These are phyloP conservation scores for Drosophila nigrodunni DNA, from an alignment of 1,140 invertebrate genomes.

Conservation along the genomic window DNA sequence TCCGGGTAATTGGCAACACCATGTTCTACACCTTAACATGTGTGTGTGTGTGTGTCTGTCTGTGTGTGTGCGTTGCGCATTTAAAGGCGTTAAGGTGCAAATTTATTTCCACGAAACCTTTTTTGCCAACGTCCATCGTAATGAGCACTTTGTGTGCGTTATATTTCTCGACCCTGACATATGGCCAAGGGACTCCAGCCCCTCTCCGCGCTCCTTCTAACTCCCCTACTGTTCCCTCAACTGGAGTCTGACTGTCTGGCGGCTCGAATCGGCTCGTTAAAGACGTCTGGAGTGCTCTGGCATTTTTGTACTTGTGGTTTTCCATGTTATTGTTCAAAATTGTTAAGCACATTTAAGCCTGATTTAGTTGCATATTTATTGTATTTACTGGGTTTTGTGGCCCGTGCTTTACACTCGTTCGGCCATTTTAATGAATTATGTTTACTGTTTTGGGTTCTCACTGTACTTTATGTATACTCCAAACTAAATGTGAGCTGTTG, in stretches of 20 bases:
- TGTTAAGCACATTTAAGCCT: slow-evolving; percentile 82
- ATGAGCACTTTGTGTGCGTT: slow-evolving; percentile 72
- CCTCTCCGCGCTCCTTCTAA: background rate
- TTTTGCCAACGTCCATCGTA: slow-evolving; percentile 59
- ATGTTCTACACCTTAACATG: slow-evolving; percentile 51
- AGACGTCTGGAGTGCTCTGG: slow-evolving; percentile 60
- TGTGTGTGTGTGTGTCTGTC: slow-evolving; percentile 14
- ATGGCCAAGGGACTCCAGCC: slow-evolving; percentile 39
- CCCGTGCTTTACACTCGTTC: background rate
- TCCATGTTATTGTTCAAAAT: slow-evolving; percentile 78
- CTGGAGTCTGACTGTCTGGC: slow-evolving; percentile 31
- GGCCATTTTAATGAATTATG: slow-evolving; percentile 75
- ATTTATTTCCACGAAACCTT: slow-evolving; percentile 78
- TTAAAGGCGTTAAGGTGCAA: slow-evolving; percentile 83
- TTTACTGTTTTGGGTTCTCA: slow-evolving; percentile 55
- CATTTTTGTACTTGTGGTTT: slow-evolving; percentile 76
- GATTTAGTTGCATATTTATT: slow-evolving; percentile 83
- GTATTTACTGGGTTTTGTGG: slow-evolving; percentile 47
- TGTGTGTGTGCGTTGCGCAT: slow-evolving; percentile 64
- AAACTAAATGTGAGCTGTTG: slow-evolving; percentile 26
- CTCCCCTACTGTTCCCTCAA: background rate
- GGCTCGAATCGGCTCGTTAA: slow-evolving; percentile 58
- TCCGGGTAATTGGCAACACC: slow-evolving; percentile 81
- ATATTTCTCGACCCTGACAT: slow-evolving; percentile 76
- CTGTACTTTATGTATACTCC: slow-evolving; percentile 19